phyloP scores from a whole-genome alignment of 2,113 vertebrate species.

The Gadus chalcogrammus region DNA sequence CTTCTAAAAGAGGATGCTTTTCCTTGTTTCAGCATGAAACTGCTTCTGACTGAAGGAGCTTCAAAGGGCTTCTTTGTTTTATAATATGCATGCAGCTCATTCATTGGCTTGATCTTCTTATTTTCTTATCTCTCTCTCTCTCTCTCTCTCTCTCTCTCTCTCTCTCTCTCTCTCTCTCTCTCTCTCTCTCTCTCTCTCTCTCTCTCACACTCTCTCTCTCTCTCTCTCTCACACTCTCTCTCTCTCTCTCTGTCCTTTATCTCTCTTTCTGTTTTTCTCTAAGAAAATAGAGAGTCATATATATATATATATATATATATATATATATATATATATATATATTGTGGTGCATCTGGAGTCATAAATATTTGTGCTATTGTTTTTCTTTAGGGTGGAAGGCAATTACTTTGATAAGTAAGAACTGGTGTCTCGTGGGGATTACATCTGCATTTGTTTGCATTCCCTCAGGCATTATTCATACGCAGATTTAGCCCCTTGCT shows the following conservation, averaged over 20 bases:
- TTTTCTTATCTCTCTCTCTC: conserved; percentile 46
- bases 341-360: conserved; percentile 47
- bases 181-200: no score
- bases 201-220: no score
- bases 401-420: conserved; percentile 60
- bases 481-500: conserved; percentile 49
- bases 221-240: no score
- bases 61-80: conserved; percentile 77
- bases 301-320: conserved; percentile 21
- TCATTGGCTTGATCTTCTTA: conserved; percentile 67
- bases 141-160: conserved; percentile 24
- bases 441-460: conserved; percentile 66
- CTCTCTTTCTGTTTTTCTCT: conserved; percentile 24
- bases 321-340: conserved; percentile 37
- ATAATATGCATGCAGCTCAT: conserved; percentile 77
- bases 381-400: conserved; percentile 42
- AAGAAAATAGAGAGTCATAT: not conserved
- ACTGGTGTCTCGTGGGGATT: conserved; percentile 59
- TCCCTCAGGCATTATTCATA: conserved; percentile 54
- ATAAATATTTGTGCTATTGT: conserved; percentile 57
- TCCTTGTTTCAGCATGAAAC: conserved; percentile 78
- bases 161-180: not conserved
- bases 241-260: conserved; percentile 14
- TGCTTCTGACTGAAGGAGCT: conserved; percentile 76
- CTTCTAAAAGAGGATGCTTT: conserved; percentile 72